Percentiles rank a stretch among this genome's conserved stretches.
phyloP scores from a whole-genome alignment of 2,888 invertebrate species.

The Tanypteryx hageni region DNA sequence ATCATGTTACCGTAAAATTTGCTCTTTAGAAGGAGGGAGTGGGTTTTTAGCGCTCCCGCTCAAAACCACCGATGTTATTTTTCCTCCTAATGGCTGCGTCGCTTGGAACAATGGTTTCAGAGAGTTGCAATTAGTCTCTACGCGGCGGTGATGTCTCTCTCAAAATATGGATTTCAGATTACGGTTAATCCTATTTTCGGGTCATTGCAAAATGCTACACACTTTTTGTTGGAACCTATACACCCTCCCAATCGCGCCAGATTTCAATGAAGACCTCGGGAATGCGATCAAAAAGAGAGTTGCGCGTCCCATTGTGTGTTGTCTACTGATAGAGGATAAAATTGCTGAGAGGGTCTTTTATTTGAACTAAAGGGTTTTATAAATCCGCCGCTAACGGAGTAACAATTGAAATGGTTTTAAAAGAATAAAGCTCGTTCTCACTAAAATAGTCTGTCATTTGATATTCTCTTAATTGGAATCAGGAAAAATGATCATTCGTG shows the following conservation, averaged over 20 bases:
- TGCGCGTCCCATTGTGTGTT: neutral
- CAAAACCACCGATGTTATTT: neutral
- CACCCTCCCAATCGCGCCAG: neutral
- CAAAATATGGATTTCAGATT: conserved; percentile 36
- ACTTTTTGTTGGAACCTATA: neutral
- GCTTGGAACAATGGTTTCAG: conserved; percentile 16
- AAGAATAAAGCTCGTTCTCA: no score
- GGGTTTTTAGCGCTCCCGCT: neutral
- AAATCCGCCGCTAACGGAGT: no score
- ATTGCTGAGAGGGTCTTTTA: no score
- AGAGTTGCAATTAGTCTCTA: conserved; percentile 17
- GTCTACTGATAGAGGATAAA: no score
- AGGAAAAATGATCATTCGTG: no score
- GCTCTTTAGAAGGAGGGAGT: neutral
- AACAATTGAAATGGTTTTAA: no score
- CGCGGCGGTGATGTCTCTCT: neutral
- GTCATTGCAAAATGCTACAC: conserved; percentile 35
- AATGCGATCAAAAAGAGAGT: neutral
- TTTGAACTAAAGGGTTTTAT: no score
- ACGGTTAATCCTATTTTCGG: conserved; percentile 46
- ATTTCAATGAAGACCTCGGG: neutral
- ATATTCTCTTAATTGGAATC: no score
- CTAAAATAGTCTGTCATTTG: no score
- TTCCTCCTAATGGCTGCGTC: neutral
- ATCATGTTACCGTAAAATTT: neutral